These are phyloP conservation scores for Synergus laeviventris DNA, from an alignment of 2,888 invertebrate species.

Conservation along the genomic window DNA sequence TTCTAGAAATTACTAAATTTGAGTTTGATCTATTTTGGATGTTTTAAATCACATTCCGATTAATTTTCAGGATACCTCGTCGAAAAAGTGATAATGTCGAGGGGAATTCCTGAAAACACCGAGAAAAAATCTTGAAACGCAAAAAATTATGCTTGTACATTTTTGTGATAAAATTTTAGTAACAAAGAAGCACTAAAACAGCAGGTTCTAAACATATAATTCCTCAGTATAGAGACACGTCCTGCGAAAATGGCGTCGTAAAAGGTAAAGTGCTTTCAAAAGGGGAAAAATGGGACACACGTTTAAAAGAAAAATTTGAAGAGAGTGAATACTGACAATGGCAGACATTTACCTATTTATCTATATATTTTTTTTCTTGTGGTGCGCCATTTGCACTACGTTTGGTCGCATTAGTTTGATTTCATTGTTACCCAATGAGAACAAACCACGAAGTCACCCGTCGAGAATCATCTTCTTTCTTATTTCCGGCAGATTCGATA, in stretches of 20 bases:
- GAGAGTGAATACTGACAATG: constrained; percentile 23
- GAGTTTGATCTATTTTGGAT: no score
- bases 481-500: constrained; percentile 45
- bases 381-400: constrained; percentile 10
- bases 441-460: constrained; percentile 23
- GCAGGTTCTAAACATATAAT: neutral
- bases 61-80: no score
- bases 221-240: neutral
- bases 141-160: no score
- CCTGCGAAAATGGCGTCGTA: neutral
- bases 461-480: constrained; percentile 35
- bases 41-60: no score
- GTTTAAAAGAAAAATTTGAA: neutral
- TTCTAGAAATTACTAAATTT: no score
- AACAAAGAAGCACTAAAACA: neutral
- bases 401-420: constrained; percentile 17
- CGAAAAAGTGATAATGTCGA: no score
- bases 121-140: no score
- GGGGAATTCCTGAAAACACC: no score
- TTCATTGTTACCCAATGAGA: constrained; percentile 33
- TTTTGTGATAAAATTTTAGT: no score
- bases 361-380: neutral
- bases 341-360: neutral
- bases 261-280: neutral
- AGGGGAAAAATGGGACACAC: neutral